Percentiles rank a stretch among this genome's conserved stretches.
Conservation (phyloP, 2,888 invertebrate genomes). For the Selenia dentaria region DNA sequence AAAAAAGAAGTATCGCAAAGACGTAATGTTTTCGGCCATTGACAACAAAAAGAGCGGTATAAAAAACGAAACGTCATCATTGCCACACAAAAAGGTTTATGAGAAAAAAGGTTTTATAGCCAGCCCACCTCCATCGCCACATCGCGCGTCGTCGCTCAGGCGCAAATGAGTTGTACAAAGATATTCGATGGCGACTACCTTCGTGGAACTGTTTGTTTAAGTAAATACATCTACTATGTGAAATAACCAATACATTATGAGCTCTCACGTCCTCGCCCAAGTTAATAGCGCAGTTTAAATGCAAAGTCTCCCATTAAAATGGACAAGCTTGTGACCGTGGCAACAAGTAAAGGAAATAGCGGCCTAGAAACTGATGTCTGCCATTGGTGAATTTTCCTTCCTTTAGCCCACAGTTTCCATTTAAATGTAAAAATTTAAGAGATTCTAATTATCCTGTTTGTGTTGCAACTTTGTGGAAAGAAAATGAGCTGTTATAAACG, state of each 20-base stretch:
- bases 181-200: constrained; percentile 46
- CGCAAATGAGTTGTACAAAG: constrained; percentile 68
- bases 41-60: constrained; percentile 16
- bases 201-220: constrained; percentile 66
- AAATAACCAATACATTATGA: constrained; percentile 44
- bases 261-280: constrained; percentile 30
- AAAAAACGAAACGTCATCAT: constrained; percentile 29
- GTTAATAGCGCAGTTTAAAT: constrained; percentile 30
- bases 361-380: constrained; percentile 54
- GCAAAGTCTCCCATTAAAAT: constrained; percentile 26
- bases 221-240: constrained; percentile 47
- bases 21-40: constrained; percentile 15
- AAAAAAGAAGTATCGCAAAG: constrained; percentile 11
- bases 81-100: constrained; percentile 29
- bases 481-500: constrained; percentile 1
- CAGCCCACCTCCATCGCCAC: constrained; percentile 41
- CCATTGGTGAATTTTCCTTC: constrained; percentile 59
- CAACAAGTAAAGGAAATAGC: constrained; percentile 56
- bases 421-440: constrained; percentile 17
- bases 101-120: constrained; percentile 37
- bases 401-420: constrained; percentile 33
- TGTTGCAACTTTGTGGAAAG: constrained; percentile 5
- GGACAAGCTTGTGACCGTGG: constrained; percentile 52
- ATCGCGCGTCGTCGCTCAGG: constrained; percentile 39
- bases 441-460: constrained; percentile 8